Base-by-base conservation (phyloP, 2,113 vertebrate species). In the Etheostoma cragini region DNA sequence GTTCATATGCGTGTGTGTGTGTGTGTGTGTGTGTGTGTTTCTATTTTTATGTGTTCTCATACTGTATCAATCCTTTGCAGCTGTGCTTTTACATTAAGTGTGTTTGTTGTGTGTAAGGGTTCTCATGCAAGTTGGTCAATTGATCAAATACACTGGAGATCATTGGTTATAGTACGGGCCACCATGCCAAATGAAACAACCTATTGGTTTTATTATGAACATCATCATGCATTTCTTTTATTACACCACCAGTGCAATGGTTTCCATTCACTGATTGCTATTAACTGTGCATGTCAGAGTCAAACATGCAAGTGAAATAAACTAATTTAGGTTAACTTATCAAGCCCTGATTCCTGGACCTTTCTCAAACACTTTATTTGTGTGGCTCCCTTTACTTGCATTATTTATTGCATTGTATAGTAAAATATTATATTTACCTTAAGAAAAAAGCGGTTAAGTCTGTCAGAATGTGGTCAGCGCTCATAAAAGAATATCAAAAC, bases 281-380 rank as follows among this genome's bases (percentile, higher is more conserved):
- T 14, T 8, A 53, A 38, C 33, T 54, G 21, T 56, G 50, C 17
- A 30, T 52, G 49, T 52, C 8, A 6, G 10, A 5, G n/a, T 65
- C 62, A 67, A 50, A 67, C 13, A 12, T 50, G 65, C 24, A 33
- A 50, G 12, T 46, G 14, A 24, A 65, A 65, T 24, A 0, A 52
- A 35, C 24, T 21, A 11, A 45, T 30, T 58, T 26, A 58, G 52
- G 52, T n/a, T 53, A n/a, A 22, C 10, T 24, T 24, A 14, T 11
- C 8, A 21, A 67, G 42, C 24, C 42, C 35, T 22, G 19, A n/a
- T 58, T 30, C 8, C 26, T 60, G 16, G 11, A 61, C 4, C 1
- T 61, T 61, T 61, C 54, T 57, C 53, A 54, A 54, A 56, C 50
- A 53, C 50, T n/a, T 53, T 21, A 26, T 60, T 62, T 62, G 12